phyloP scores from a whole-genome alignment of 2,113 vertebrate species.

The Cryptomyrus ogoouensis region DNA sequence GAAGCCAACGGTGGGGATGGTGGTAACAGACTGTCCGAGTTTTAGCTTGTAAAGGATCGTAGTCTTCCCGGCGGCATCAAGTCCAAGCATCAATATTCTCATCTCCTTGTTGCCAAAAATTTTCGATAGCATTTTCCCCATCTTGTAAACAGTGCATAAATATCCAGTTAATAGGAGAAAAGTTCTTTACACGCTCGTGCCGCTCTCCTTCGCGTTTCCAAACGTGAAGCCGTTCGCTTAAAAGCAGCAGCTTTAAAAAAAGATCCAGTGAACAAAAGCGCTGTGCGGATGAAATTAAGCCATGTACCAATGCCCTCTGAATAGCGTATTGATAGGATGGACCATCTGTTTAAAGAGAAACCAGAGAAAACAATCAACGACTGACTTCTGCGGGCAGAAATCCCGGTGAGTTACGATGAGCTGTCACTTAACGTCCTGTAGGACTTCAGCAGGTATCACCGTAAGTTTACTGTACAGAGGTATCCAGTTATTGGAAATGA shows the following conservation, averaged over 20 bases:
- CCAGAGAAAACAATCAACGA: not conserved
- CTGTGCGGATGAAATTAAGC: not conserved
- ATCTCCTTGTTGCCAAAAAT: constrained; percentile 99
- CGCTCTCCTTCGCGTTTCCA: not conserved
- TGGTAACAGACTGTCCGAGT: constrained; percentile 97
- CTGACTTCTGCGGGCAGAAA: not conserved
- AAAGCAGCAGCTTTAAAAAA: not conserved
- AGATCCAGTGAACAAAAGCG: not conserved
- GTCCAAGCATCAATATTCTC: constrained; percentile 98
- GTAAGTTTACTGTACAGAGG: not conserved
- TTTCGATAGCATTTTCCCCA: constrained; percentile 98
- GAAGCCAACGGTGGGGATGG: constrained; percentile 97
- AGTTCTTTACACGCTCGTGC: not conserved
- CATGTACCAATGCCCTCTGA: constrained; percentile 8
- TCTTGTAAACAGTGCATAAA: constrained; percentile 71
- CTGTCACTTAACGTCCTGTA: not conserved
- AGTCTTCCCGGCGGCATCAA: constrained; percentile 96
- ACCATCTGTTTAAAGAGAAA: not conserved
- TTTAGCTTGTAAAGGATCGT: constrained; percentile 99
- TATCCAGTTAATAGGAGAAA: constrained; percentile 35
- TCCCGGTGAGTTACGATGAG: not conserved
- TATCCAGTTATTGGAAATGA: constrained; percentile 5
- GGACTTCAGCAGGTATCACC: not conserved
- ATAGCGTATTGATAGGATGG: not conserved
- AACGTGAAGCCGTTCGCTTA: not conserved